Base-by-base conservation (phyloP, 2,797 vertebrate genomes). In the Leptodactylus fallax region DNA sequence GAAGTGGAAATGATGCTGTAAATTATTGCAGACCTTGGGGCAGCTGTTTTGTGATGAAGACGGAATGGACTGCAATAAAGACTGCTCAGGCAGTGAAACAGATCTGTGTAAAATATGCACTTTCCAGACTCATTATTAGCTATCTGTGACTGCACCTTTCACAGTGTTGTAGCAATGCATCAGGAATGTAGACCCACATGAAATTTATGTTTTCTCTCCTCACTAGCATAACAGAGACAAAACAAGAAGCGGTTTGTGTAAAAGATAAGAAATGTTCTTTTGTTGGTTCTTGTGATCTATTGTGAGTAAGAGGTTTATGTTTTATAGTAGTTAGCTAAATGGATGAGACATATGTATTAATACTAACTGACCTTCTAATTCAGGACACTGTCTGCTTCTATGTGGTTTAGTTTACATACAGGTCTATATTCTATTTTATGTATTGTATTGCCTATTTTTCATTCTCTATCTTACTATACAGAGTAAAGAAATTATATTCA, bases 191-290 rank as follows among this genome's bases (percentile, higher is more conserved):
- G 63, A 85, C 10, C 81, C 63, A 91, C 45, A 11, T 81, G 8
- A 72, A 81, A 21, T 91, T 91, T 86, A 85, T 67, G 82, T 53
- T 90, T 91, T 91, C 36, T 67, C n/a, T 91, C 87, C 78, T n/a
- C 58, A 85, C 36, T 61, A 53, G 5, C 19, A 87, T 77, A 81
- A 67, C 63, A 85, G 9, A 61, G 8, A 0, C 0, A 86, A 16
- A 92, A 82, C 21, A 49, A 79, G 82, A 69, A 63, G 27, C 87
- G 79, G 10, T n/a, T 90, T 49, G 78, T 53, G 25, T 72, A 81
- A 21, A 72, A 13, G 88, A n/a, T n/a, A n/a, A 56, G 53, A 47
- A 90, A 19, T 89, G 71, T 83, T 78, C 58, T 81, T 69, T 83
- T 82, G 67, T 61, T 21, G 25, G 53, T 51, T 86, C 19, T 45